A percentile compares a stretch with the other conserved stretches of the same genome.
These are phyloP conservation scores for Sebastes nivosus DNA, from an alignment of 2,797 vertebrate genomes.

Conservation along the genomic window DNA sequence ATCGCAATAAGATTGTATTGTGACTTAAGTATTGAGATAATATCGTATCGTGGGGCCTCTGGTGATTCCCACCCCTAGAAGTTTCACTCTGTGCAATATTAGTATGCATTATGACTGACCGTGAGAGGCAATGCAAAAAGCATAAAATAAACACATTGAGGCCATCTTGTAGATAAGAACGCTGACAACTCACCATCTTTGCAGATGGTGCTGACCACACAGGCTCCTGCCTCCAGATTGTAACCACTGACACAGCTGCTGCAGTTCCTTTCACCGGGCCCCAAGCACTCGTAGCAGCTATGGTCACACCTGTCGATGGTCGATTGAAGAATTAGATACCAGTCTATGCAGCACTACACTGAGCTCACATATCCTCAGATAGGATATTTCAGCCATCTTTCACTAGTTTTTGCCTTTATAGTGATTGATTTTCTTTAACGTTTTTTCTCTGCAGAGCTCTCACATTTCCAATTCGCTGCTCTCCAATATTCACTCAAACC, in stretches of 20 bases:
- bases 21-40: too few species aligned
- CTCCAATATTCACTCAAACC: not conserved
- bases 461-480: not conserved
- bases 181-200: slow-evolving; percentile 94
- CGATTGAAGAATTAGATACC: slow-evolving; percentile 13
- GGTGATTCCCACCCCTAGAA: not conserved
- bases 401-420: not conserved
- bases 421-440: not conserved
- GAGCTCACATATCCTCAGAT: not conserved
- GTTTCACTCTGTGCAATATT: not conserved
- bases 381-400: not conserved
- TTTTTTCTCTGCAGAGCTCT: not conserved
- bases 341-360: not conserved
- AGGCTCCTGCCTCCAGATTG: slow-evolving; percentile 91
- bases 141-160: slow-evolving; percentile 5
- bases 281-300: slow-evolving; percentile 92
- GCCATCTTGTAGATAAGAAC: slow-evolving; percentile 33
- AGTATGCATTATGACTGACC: not conserved
- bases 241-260: slow-evolving; percentile 93
- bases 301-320: slow-evolving; percentile 87
- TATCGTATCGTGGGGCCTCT: too few species aligned
- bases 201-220: slow-evolving; percentile 95
- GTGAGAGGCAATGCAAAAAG: not conserved
- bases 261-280: slow-evolving; percentile 95
- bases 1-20: too few species aligned